Conservation (phyloP, 2,888 invertebrate species). For the Torymus auratus region DNA sequence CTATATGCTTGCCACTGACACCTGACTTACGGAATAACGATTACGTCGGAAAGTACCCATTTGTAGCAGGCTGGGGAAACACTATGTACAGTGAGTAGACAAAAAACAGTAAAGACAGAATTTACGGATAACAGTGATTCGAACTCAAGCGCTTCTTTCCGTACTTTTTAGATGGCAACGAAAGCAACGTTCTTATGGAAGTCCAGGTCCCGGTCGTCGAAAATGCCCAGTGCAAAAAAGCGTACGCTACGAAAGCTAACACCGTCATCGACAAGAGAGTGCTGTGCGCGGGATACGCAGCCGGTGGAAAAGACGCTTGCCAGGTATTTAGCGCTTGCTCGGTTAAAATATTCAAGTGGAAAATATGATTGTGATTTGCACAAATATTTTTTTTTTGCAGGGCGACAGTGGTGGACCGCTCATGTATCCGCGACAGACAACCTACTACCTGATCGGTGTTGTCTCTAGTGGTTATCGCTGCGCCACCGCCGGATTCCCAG, state of each 20-base stretch:
- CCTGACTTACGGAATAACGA: conserved; percentile 78
- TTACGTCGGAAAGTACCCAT: conserved; percentile 81
- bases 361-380: neutral
- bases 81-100: conserved; percentile 79
- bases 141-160: too few species aligned
- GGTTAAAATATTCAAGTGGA: too few species aligned
- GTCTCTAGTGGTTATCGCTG: neutral
- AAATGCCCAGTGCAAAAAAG: conserved; percentile 80
- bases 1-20: conserved; percentile 85
- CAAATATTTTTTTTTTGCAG: neutral
- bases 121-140: too few species aligned
- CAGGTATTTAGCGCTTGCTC: conserved; percentile 76
- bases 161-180: conserved; percentile 80
- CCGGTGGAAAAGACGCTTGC: conserved; percentile 85
- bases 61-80: conserved; percentile 91
- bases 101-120: too few species aligned
- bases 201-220: conserved; percentile 84
- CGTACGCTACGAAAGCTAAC: conserved; percentile 77
- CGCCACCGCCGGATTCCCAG: neutral
- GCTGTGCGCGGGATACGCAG: conserved; percentile 83
- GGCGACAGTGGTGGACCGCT: neutral
- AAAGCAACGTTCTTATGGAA: conserved; percentile 82
- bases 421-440: neutral
- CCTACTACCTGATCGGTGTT: neutral
- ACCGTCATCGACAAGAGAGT: conserved; percentile 81